phyloP scores from a whole-genome alignment of 1,140 invertebrate genomes.

The Luehdorfia chinensis region DNA sequence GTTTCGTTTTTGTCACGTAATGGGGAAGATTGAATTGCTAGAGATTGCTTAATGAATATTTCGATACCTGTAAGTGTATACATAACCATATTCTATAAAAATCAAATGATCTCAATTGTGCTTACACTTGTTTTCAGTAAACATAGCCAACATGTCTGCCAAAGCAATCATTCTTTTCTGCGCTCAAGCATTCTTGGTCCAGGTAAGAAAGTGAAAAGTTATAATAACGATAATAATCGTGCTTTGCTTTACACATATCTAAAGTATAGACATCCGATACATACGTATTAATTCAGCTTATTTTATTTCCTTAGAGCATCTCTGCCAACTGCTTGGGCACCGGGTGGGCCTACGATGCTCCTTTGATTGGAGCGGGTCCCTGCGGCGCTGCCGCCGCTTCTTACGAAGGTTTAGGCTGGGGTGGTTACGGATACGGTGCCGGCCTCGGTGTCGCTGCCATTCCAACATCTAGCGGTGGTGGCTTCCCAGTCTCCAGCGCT shows the following conservation, averaged over 20 bases:
- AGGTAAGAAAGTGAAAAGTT: no score
- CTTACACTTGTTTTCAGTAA: constrained; percentile 17
- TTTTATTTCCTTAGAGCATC: constrained; percentile 18
- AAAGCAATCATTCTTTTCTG: constrained; percentile 27
- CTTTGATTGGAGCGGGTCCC: constrained; percentile 1
- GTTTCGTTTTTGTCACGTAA: background rate
- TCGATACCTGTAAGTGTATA: constrained; percentile 11
- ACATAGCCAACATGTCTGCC: constrained; percentile 9
- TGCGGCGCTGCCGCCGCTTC: constrained; percentile 18
- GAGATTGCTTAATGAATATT: constrained; percentile 12
- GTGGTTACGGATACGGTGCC: constrained; percentile 27
- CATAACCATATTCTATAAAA: constrained; percentile 23
- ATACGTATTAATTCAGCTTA: background rate
- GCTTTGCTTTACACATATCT: no score
- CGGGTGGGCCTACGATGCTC: constrained; percentile 1
- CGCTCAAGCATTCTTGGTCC: constrained; percentile 27
- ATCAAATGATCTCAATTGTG: background rate
- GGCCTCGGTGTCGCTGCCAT: constrained; percentile 23
- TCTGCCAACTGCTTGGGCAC: constrained; percentile 19
- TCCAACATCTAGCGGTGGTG: constrained; percentile 27
- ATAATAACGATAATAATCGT: no score
- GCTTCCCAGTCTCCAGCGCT: constrained; percentile 29
- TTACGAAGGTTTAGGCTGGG: no score
- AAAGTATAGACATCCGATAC: no score
- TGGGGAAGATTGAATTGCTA: background rate